These are phyloP conservation scores for Poecilia velifera DNA, from an alignment of 2,797 vertebrate species.

Conservation along the genomic window DNA sequence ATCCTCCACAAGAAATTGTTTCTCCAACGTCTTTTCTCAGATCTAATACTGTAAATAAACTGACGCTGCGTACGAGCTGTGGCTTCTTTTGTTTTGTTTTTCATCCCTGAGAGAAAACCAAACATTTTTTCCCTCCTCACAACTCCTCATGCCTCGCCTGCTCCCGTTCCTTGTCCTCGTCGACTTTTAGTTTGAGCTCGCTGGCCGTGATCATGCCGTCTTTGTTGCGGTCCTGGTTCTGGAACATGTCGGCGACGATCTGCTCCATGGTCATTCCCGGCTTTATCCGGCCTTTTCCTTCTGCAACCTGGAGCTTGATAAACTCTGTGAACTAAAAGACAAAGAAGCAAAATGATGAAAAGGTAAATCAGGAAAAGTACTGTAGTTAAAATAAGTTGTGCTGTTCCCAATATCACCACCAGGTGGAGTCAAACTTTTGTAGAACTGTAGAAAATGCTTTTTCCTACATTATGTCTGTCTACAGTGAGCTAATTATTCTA, in stretches of 20 bases:
- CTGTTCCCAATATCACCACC: constrained; percentile 11
- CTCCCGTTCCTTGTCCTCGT: constrained; percentile 86
- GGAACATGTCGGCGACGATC: constrained; percentile 91
- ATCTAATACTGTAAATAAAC: constrained; percentile 42
- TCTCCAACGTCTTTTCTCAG: constrained; percentile 44
- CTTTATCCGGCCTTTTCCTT: constrained; percentile 90
- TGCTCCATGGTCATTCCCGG: constrained; percentile 85
- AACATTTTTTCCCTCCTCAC: constrained; percentile 69
- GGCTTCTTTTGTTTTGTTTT: constrained; percentile 34
- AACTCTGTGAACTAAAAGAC: constrained; percentile 87
- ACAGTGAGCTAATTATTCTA: neutral
- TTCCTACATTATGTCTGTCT: neutral
- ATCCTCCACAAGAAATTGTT: constrained; percentile 33
- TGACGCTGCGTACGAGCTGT: constrained; percentile 33
- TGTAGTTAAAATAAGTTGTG: neutral
- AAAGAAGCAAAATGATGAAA: neutral
- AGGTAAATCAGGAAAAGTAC: neutral
- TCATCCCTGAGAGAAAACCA: constrained; percentile 69
- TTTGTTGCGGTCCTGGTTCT: constrained; percentile 93
- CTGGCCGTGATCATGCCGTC: constrained; percentile 87
- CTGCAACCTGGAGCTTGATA: constrained; percentile 88
- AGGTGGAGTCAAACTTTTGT: constrained; percentile 1
- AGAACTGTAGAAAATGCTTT: neutral
- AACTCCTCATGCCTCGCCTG: constrained; percentile 87
- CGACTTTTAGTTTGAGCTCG: constrained; percentile 92